These are phyloP conservation scores for Bombus fervidus DNA, from an alignment of 1,140 invertebrate species.

Conservation along the genomic window DNA sequence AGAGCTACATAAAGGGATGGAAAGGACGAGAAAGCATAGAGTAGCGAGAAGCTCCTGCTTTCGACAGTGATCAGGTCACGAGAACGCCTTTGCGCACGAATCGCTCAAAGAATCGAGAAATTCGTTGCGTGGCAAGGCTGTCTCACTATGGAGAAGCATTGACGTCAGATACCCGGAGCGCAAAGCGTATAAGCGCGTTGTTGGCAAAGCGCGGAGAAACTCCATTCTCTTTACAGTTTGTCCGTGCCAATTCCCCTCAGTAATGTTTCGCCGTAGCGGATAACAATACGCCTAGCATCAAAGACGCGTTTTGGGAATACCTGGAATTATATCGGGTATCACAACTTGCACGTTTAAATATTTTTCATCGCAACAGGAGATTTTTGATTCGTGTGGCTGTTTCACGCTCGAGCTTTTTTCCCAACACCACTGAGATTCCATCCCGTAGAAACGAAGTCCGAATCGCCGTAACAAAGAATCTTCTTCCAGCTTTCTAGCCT, in stretches of 20 bases:
- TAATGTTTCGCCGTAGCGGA: conserved; percentile 31
- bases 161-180: conserved; percentile 15
- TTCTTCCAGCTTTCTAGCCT: background rate
- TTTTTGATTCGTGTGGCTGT: background rate
- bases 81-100: background rate
- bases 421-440: background rate
- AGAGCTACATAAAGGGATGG: background rate
- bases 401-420: background rate
- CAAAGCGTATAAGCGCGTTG: background rate
- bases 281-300: conserved; percentile 32
- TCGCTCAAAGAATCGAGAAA: conserved; percentile 33
- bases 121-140: background rate
- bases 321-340: conserved; percentile 23
- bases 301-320: conserved; percentile 48
- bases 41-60: background rate
- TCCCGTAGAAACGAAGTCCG: too few relatives aligned
- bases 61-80: background rate
- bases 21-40: too few relatives aligned
- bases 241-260: conserved; percentile 44
- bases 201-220: conserved; percentile 30
- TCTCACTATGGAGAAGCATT: background rate
- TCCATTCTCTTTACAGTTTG: conserved; percentile 41
- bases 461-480: background rate
- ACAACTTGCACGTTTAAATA: conserved; percentile 29
- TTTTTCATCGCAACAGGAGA: background rate